Evolutionary conservation across 2,797 vertebrate genomes (phyloP), one percentile per base, ranked within the genome.

Genomic region (Smutsia gigantea): DNA sequence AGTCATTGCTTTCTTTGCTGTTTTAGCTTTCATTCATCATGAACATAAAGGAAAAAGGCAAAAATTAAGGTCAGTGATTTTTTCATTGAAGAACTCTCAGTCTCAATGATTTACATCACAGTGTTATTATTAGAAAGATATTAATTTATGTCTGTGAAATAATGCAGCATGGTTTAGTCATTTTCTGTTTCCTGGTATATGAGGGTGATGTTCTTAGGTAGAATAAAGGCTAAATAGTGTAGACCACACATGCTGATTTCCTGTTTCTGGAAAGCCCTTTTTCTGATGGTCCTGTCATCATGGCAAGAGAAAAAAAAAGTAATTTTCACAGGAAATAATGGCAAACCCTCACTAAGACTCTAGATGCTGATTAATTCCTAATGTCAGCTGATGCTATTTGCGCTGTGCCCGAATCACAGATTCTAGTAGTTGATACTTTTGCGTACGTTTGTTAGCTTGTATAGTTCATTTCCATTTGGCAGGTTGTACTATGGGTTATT

Each of bases 1-100:
- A 96, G 5, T 0, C 6, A 37, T 39, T 5, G 21, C 34, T 93
- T 42, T 82, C 7, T 85, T 64, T 78, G 86, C 64, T 95, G 87
- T 87, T 57, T 84, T 51, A 93, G 57, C 7, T 12, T 79, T 51
- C 15, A 49, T 78, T 96, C 37, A 77, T 93, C 61, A 66, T 34
- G 51, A 15, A 49, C 34, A 84, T 84, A 53, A 2, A 85, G 23
- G 46, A 90, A 95, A 90, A 11, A 93, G 8, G 9, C 6, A 79
- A 97, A 96, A 90, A 85, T 66, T 91, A 96, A 95, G 23, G 17
- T 46, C 4, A 71, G n/a, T 11, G 39, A 94, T 93, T 93, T 93
- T 90, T 90, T 12, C 63, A 55, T 59, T 88, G 79, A 93, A 75
- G 53, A 72, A 39, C 55, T 63, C 81, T 85, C 12, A 19, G 42